Evolutionary conservation across 35 echinoderm and acorn worm genomes (phyloP).

Genomic region (Chiridota heheva): DNA sequence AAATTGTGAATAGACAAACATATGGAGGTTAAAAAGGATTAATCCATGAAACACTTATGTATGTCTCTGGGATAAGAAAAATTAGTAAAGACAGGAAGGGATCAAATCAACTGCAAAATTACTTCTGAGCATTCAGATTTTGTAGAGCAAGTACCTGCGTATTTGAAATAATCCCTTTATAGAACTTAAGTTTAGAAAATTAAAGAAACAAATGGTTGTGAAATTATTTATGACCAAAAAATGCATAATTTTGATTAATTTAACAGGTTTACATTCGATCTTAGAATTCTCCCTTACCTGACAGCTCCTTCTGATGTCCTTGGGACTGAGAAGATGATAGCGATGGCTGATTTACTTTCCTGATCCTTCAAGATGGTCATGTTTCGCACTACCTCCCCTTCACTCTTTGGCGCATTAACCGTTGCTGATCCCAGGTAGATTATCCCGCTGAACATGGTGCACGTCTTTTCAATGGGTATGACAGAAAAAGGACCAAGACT

Average conservation of each 20-base stretch:
- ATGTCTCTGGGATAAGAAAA: too few relatives aligned
- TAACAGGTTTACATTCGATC: background rate
- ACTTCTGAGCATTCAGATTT: too few relatives aligned
- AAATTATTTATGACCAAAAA: background rate
- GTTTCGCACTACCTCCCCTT: constrained; percentile 76
- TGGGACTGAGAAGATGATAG: constrained; percentile 88
- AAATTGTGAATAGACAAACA: too few relatives aligned
- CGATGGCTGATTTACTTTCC: constrained; percentile 79
- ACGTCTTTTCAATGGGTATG: constrained; percentile 74
- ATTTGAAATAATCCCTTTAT: too few relatives aligned
- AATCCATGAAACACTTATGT: too few relatives aligned
- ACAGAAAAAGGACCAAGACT: constrained; percentile 20
- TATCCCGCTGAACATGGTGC: constrained; percentile 85
- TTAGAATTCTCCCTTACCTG: constrained; percentile 62
- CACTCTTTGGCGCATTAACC: constrained; percentile 93
- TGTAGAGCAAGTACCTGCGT: too few relatives aligned
- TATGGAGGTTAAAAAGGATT: too few relatives aligned
- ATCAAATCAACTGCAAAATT: too few relatives aligned
- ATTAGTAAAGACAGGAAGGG: too few relatives aligned
- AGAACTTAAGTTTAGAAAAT: too few relatives aligned
- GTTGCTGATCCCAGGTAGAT: constrained; percentile 94
- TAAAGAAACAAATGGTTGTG: background rate
- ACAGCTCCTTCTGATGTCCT: constrained; percentile 91
- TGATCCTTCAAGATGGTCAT: constrained; percentile 93
- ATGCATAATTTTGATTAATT: background rate